Evolutionary conservation across 2,888 invertebrate genomes (phyloP).

Genomic region (Parthenolecanium corni): DNA sequence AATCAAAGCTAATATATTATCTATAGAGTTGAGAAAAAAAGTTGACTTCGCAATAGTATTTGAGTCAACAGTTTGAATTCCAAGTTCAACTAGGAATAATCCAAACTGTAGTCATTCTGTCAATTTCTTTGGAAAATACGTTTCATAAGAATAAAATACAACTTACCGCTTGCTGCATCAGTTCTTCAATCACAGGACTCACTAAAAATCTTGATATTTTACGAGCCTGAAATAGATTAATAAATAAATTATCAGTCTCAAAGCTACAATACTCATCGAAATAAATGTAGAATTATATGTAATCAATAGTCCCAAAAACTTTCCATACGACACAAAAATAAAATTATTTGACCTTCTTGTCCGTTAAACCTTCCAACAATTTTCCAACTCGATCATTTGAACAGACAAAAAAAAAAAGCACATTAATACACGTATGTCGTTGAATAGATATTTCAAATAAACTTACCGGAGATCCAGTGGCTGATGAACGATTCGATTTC

Average conservation of each 20-base stretch:
- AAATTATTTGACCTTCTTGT: not conserved
- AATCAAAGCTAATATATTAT: too few relatives aligned
- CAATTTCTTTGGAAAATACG: too few relatives aligned
- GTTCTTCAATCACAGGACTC: slow-evolving; percentile 53
- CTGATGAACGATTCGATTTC: slow-evolving; percentile 3
- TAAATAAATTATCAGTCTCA: not conserved
- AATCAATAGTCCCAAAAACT: not conserved
- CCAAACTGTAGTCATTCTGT: too few relatives aligned
- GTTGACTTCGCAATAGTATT: too few relatives aligned
- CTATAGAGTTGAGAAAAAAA: too few relatives aligned
- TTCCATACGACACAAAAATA: not conserved
- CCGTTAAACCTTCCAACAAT: too few relatives aligned
- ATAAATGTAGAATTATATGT: too few relatives aligned
- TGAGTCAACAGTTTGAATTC: too few relatives aligned
- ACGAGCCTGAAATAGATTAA: slow-evolving; percentile 40
- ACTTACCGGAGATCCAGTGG: slow-evolving; percentile 17
- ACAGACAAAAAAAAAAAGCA: not conserved
- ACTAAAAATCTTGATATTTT: slow-evolving; percentile 73
- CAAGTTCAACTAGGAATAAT: too few relatives aligned
- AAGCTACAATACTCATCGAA: not conserved
- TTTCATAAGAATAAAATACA: not conserved
- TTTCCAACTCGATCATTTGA: not conserved
- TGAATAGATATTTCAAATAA: not conserved
- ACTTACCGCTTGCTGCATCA: slow-evolving; percentile 33
- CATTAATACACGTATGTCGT: not conserved